phyloP scores from a whole-genome alignment of 2,797 vertebrate genomes.

The Hybognathus amarus region DNA sequence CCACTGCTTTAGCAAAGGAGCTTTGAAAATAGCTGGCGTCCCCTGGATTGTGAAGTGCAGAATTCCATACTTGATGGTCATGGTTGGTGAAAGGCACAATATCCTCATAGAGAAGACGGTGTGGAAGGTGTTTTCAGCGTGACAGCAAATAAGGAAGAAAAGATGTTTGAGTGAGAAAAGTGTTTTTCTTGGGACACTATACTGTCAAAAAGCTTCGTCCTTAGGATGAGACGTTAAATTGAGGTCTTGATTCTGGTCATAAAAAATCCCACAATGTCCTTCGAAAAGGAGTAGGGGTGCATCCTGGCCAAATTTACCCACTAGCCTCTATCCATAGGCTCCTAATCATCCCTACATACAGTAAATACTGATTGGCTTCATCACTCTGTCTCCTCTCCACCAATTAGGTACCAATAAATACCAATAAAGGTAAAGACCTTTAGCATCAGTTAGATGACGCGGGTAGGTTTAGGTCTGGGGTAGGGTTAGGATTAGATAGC shows the following conservation, averaged over 20 bases:
- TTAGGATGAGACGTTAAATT: background rate
- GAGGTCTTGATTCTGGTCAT: background rate
- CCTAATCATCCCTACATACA: too few species aligned
- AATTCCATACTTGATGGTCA: slow-evolving; percentile 65
- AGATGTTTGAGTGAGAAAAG: background rate
- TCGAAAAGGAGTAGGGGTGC: background rate
- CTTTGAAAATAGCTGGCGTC: slow-evolving; percentile 34
- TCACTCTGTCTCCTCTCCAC: too few species aligned
- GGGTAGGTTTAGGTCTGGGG: too few species aligned
- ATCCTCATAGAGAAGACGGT: slow-evolving; percentile 22
- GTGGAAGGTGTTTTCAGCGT: background rate
- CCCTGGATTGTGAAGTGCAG: slow-evolving; percentile 59
- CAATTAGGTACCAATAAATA: too few species aligned
- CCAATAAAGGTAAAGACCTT: too few species aligned
- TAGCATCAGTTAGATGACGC: too few species aligned
- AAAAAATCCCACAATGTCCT: background rate
- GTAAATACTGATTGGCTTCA: too few species aligned
- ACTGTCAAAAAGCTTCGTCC: background rate
- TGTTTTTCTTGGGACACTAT: background rate
- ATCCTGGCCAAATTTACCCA: background rate
- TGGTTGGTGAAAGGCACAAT: slow-evolving; percentile 62
- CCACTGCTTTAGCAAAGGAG: slow-evolving; percentile 43
- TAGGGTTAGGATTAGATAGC: too few species aligned
- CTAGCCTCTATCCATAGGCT: background rate
- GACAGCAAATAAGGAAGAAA: background rate